Base-by-base conservation (phyloP, 2,888 invertebrate genomes). In the Heliconius charithonia region DNA sequence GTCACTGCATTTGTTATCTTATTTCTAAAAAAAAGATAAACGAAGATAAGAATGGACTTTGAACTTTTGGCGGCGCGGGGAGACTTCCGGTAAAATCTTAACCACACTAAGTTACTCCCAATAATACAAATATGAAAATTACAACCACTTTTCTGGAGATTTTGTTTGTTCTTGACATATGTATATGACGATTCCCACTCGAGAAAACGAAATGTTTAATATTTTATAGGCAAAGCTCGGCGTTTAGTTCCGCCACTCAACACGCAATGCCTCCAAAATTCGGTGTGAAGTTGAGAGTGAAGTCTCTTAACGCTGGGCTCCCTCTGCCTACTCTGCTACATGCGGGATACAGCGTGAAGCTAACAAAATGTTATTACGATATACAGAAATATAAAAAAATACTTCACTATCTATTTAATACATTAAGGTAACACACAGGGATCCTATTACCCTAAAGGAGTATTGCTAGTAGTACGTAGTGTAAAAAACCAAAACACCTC, bases 401-500 rank as follows among this genome's bases (percentile, higher is more conserved):
- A 32, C 22, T 27, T 12, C 73, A 67, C 45, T 73, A 66, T 73
- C 27, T 67, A 27, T 59, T 59, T 29, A 67, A 67, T 62, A 51
- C 22, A 63, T 25, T 25, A n/a, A 25, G 41, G 67, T 71, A 51
- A 41, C 27, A n/a, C 63, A n/a, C 32, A n/a, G n/a, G 32, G 7
- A 71, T 63, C 69, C 66, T 74, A 76, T 74, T 56, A 71, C 59
- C 71, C 74, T 45, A 62, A 79, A 74, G 79, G 73, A 63, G 76
- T 66, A 62, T 75, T 63, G 66, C 74, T 72, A 81, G 77, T 81
- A 80, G 80, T 76, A 51, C 45, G 19, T 4, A 29, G 29, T 78
- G 27, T 75, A 78, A 80, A 81, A 79, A 81, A 69, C 32, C 71
- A 77, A 77, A 79, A 71, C 25, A 75, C 62, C 77, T 77, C 45